Conservation (phyloP, 2,888 invertebrate genomes). For the Cataglyphis albicans region DNA sequence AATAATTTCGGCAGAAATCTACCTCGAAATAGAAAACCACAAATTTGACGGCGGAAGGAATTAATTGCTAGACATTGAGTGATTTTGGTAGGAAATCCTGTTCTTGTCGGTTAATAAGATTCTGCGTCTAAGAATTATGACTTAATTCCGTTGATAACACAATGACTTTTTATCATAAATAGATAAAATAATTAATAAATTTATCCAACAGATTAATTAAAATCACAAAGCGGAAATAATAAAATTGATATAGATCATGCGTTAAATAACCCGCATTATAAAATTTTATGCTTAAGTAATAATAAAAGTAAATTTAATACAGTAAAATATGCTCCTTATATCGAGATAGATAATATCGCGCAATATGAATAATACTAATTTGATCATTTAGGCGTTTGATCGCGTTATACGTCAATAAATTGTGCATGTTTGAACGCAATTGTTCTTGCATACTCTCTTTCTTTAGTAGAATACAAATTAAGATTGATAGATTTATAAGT, state of each 20-base stretch:
- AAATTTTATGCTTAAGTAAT: not conserved
- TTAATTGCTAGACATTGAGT: not conserved
- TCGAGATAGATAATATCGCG: not conserved
- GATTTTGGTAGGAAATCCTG: slow-evolving; percentile 57
- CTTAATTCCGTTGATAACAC: slow-evolving; percentile 20
- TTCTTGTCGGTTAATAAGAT: slow-evolving; percentile 1
- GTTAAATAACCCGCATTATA: not conserved
- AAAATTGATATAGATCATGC: not conserved
- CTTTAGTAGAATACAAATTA: slow-evolving; percentile 8
- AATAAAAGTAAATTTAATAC: slow-evolving; percentile 1
- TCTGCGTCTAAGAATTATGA: not conserved
- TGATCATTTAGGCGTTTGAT: slow-evolving; percentile 15
- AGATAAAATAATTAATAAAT: not conserved
- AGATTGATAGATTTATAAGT: slow-evolving; percentile 49
- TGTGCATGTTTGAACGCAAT: not conserved
- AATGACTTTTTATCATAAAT: not conserved
- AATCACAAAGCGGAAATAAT: not conserved
- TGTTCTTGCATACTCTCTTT: not conserved
- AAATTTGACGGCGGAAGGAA: slow-evolving; percentile 50
- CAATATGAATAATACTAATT: not conserved
- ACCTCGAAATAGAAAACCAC: slow-evolving; percentile 17
- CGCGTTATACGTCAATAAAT: not conserved
- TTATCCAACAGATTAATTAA: not conserved
- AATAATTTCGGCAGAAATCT: not conserved
- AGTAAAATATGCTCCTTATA: not conserved